A percentile compares a stretch with the other conserved stretches of the same genome.
Conservation (phyloP, 2,888 invertebrate genomes). For the Timema podura region DNA sequence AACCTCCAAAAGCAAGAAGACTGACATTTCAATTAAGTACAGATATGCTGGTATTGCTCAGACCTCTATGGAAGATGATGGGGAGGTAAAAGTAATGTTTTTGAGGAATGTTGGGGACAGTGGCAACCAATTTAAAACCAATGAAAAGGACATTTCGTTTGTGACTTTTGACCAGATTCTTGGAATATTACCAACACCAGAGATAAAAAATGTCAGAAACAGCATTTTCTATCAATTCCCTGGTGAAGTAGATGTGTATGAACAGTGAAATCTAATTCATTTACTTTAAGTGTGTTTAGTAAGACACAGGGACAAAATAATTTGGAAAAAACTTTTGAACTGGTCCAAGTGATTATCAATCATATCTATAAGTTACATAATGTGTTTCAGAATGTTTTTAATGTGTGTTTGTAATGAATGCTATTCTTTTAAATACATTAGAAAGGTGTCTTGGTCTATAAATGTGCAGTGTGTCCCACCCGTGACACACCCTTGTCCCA, state of each 20-base stretch:
- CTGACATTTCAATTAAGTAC: not conserved
- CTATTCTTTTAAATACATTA: not conserved
- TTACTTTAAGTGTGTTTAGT: not conserved
- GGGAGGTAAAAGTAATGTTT: not conserved
- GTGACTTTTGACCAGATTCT: not conserved
- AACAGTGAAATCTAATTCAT: not conserved
- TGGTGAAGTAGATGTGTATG: not conserved
- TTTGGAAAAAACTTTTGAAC: too few species aligned
- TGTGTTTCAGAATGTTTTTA: not conserved
- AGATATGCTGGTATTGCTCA: constrained; percentile 8
- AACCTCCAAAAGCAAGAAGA: constrained; percentile 4
- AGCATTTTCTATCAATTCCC: not conserved
- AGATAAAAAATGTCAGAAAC: constrained; percentile 9
- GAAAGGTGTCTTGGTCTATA: too few species aligned
- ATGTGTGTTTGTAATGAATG: not conserved
- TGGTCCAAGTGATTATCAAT: not conserved
- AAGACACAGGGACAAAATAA: constrained; percentile 6
- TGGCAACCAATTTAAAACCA: constrained; percentile 1
- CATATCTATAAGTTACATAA: not conserved
- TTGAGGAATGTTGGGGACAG: not conserved
- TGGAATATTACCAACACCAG: not conserved
- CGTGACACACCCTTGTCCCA: constrained; percentile 3
- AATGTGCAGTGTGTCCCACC: not conserved
- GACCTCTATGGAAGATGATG: not conserved
- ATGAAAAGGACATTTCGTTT: not conserved